A percentile compares a stretch with the other conserved stretches of the same genome.
Evolutionary conservation across 2,797 vertebrate species (phyloP).

Genomic region (Brachymystax lenok): DNA sequence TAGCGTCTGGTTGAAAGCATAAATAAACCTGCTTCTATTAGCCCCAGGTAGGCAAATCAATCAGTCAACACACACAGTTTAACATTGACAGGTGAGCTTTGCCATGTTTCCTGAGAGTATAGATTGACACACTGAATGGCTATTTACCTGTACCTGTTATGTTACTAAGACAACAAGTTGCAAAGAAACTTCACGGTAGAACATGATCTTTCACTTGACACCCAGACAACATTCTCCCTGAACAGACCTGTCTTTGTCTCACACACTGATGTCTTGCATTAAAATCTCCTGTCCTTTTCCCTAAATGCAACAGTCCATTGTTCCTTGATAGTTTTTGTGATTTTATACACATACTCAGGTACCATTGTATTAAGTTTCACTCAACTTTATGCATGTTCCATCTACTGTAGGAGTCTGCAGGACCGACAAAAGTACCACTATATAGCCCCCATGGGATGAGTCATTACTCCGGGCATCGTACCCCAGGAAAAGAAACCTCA

Average conservation of each 20-base stretch:
- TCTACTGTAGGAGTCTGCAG: background rate
- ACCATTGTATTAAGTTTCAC: background rate
- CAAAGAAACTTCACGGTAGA: background rate
- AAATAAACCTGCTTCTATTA: background rate
- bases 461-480: background rate
- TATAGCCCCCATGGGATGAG: background rate
- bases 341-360: background rate
- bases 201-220: conserved; percentile 11
- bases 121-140: background rate
- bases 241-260: conserved; percentile 3
- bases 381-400: background rate
- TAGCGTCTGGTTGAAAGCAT: background rate
- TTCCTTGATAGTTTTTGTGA: background rate
- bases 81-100: background rate
- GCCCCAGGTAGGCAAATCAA: background rate
- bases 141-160: conserved; percentile 29
- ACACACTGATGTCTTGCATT: background rate
- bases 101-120: conserved; percentile 1
- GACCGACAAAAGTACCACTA: background rate
- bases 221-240: conserved; percentile 21
- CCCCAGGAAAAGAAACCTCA: background rate
- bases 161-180: conserved; percentile 32
- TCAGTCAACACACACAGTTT: background rate
- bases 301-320: background rate
- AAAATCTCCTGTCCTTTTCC: background rate